Evolutionary conservation across 2,797 vertebrate genomes (phyloP).

Genomic region (Falco biarmicus): DNA sequence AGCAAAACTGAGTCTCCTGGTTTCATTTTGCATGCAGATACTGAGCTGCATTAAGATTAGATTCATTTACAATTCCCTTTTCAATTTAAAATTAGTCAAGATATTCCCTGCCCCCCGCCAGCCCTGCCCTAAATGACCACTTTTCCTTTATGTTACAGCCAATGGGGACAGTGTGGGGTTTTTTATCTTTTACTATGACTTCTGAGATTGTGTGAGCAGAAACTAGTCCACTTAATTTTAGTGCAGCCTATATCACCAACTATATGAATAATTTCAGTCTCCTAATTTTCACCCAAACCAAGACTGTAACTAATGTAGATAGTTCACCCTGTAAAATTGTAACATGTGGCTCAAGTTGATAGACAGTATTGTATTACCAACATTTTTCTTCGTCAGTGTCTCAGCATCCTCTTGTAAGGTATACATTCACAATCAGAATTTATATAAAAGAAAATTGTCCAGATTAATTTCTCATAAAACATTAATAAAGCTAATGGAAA

Average conservation of each 20-base stretch:
- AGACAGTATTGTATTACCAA: not conserved
- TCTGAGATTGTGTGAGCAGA: not conserved
- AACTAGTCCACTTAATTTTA: not conserved
- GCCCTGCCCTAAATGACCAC: not conserved
- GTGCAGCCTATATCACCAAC: not conserved
- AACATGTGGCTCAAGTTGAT: not conserved
- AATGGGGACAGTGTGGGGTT: not conserved
- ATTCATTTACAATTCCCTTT: not conserved
- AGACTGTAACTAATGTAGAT: not conserved
- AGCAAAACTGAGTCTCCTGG: not conserved
- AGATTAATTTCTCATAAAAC: not conserved
- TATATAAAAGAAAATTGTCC: not conserved
- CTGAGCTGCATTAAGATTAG: not conserved
- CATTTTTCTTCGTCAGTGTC: not conserved
- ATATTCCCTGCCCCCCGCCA: not conserved
- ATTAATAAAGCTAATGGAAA: not conserved
- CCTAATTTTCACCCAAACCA: not conserved
- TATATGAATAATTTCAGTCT: not conserved
- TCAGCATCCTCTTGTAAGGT: not conserved
- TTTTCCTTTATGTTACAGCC: not conserved
- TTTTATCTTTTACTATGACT: not conserved
- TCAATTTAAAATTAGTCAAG: not conserved
- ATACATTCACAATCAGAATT: not conserved
- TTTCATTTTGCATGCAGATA: not conserved
- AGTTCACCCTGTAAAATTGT: not conserved